Base-by-base conservation (phyloP, 1,140 invertebrate species). In the Anastrepha ludens region DNA sequence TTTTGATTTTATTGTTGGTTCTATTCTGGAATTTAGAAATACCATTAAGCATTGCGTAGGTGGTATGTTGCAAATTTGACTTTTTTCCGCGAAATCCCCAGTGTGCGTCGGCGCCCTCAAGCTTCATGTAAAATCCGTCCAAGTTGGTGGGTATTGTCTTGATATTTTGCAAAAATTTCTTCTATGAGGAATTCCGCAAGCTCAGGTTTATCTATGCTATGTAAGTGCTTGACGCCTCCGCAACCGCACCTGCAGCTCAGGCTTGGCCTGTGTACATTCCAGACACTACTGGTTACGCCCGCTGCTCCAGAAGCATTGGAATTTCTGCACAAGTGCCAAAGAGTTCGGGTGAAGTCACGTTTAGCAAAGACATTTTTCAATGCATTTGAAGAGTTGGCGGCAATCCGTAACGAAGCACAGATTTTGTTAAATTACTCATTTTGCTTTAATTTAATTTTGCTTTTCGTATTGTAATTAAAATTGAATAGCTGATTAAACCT, bases 151-250 rank as follows among this genome's bases (percentile, higher is more conserved):
- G 96, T 89, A 97, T 94, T 0, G 95, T 95, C 92, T 96, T 96
- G 3, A 95, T 91, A 92, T 97, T 97, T 89, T 96, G 96, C 85
- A 96, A 94, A 94, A 88, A 98, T 98, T 94, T 98, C 98, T 93
- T 98, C 97, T 6, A 96, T 96, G 0, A 98, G 93, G 91, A 98
- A 98, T 91, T 97, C 96, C 0, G 97, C 96, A 58, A 98, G 94
- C 91, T 98, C 97, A 89, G 96, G 95, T 93, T 98, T 97, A 96
- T 96, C 96, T 95, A 97, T 97, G 0, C 95, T 96, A 88, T 96
- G 96, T 2, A 95, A 91, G 60, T 94, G 94, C 90, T 94, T 94
- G 50, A 93, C 90, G 41, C 67, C 74, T 39, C 94, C 94, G 90
- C 95, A 96, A 20, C 95, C 95, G 88, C 96, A 96, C 87, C 93